Evolutionary conservation across 1,140 invertebrate genomes (phyloP).

Genomic region (Lepidurus couesii): DNA sequence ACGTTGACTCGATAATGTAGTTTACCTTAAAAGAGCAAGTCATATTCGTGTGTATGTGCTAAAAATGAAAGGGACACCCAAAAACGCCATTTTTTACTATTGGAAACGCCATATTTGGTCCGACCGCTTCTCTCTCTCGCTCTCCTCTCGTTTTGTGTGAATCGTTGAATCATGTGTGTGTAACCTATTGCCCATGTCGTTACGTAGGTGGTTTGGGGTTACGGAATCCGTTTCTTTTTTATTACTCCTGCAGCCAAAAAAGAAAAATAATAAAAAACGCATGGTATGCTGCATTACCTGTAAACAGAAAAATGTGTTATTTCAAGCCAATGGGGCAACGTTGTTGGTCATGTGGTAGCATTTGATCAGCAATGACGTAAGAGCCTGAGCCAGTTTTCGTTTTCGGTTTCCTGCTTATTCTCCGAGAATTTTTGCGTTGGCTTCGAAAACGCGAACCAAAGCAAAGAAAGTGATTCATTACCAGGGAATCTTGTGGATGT

Average conservation of each 20-base stretch:
- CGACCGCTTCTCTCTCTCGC: background rate
- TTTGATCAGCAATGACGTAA: slow-evolving; percentile 6
- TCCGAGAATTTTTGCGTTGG: background rate
- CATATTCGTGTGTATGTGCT: background rate
- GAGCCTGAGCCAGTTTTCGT: background rate
- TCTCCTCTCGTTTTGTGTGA: background rate
- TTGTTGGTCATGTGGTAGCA: background rate
- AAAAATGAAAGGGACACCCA: background rate
- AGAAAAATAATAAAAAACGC: background rate
- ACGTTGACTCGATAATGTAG: background rate
- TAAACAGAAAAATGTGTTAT: background rate
- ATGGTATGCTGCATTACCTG: background rate
- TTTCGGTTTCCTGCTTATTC: background rate
- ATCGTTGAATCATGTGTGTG: slow-evolving; percentile 5
- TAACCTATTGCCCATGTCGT: slow-evolving; percentile 5
- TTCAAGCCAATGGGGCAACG: background rate
- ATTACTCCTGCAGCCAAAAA: background rate
- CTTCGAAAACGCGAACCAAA: background rate
- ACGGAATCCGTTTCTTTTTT: background rate
- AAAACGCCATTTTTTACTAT: background rate
- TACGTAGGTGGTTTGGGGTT: background rate
- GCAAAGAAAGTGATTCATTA: slow-evolving; percentile 7
- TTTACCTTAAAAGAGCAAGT: slow-evolving; percentile 22
- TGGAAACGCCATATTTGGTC: background rate
- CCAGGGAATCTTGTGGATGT: background rate